Conservation (phyloP, 2,888 invertebrate species). For the Drosophila longiperda region DNA sequence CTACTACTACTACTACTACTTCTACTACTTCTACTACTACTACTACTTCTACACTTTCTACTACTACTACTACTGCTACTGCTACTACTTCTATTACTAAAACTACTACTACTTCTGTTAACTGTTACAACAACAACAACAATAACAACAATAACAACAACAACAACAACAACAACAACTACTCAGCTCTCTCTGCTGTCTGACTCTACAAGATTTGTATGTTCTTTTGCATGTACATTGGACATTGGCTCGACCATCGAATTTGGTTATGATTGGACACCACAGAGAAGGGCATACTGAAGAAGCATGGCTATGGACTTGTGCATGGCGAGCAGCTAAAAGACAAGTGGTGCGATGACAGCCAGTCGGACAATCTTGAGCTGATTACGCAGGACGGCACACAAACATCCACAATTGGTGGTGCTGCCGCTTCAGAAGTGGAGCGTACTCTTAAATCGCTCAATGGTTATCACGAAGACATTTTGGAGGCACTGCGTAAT, state of each 20-base stretch:
- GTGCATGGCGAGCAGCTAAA: constrained; percentile 89
- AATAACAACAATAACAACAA: background rate
- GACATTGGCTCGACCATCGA: constrained; percentile 32
- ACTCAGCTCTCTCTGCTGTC: constrained; percentile 60
- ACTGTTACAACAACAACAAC: background rate
- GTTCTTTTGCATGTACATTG: constrained; percentile 74
- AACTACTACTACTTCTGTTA: background rate
- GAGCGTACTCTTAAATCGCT: constrained; percentile 94
- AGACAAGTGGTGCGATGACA: constrained; percentile 91
- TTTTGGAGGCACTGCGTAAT: constrained; percentile 94
- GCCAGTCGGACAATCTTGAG: constrained; percentile 90
- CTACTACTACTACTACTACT: too few species aligned
- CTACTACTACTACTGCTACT: background rate
- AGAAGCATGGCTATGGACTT: constrained; percentile 92
- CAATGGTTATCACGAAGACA: constrained; percentile 96
- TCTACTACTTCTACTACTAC: too few species aligned
- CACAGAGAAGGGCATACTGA: constrained; percentile 95
- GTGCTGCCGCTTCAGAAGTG: constrained; percentile 90
- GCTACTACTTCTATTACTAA: background rate
- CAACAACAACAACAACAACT: constrained; percentile 1
- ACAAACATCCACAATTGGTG: constrained; percentile 87
- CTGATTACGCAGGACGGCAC: constrained; percentile 89
- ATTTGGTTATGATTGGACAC: constrained; percentile 30
- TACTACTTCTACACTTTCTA: background rate
- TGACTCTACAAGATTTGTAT: constrained; percentile 73